phyloP scores from a whole-genome alignment of 2,797 vertebrate species.

The Rhodeus uyekii region DNA sequence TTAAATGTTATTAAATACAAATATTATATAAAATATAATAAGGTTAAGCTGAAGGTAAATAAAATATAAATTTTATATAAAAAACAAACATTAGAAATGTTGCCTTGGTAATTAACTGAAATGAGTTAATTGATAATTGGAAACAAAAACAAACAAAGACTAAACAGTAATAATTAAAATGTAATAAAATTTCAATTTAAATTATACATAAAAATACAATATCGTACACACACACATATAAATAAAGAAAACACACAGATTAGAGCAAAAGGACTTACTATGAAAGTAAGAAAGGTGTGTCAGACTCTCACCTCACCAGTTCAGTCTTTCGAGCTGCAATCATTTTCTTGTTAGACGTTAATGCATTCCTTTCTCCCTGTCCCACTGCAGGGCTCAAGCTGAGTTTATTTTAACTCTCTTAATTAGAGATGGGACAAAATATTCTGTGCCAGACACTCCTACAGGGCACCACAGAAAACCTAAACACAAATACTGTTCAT shows the following conservation, averaged over 20 bases:
- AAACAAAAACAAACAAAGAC: too few relatives aligned
- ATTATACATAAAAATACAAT: neutral
- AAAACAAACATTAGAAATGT: too few relatives aligned
- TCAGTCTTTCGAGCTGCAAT: slow-evolving; percentile 73
- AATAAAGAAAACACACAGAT: neutral
- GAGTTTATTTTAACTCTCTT: slow-evolving; percentile 85
- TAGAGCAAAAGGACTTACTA: slow-evolving; percentile 12
- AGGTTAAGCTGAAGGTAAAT: too few relatives aligned
- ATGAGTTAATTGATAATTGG: too few relatives aligned
- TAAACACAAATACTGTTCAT: slow-evolving; percentile 68
- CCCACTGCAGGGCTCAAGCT: slow-evolving; percentile 77
- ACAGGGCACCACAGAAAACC: slow-evolving; percentile 71
- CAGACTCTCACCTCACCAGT: slow-evolving; percentile 41
- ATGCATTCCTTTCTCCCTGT: slow-evolving; percentile 77
- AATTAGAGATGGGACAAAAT: slow-evolving; percentile 81
- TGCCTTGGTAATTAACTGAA: too few relatives aligned
- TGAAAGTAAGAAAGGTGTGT: slow-evolving; percentile 20
- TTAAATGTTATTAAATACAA: too few relatives aligned
- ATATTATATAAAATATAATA: too few relatives aligned
- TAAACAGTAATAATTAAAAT: too few relatives aligned
- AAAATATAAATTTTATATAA: too few relatives aligned
- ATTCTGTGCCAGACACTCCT: slow-evolving; percentile 67
- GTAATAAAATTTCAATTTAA: too few relatives aligned
- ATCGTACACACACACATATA: neutral
- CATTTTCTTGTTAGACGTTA: slow-evolving; percentile 85